Base-by-base conservation (phyloP, 2,888 invertebrate species). In the Cremastobaeus sp. region DNA sequence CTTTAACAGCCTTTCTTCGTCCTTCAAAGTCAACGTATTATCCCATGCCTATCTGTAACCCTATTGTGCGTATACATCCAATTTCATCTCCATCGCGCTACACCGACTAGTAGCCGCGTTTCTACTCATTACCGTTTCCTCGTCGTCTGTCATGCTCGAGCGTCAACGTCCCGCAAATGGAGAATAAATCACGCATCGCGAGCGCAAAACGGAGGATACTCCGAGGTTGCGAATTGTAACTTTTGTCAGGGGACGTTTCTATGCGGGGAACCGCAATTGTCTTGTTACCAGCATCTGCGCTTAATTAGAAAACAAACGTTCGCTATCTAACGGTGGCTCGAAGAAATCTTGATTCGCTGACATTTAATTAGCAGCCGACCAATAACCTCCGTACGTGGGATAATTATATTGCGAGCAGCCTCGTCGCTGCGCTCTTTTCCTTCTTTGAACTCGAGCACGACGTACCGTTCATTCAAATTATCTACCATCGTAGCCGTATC, bases 1-100 rank as follows among this genome's bases (percentile, higher is more conserved):
- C 72, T 72, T 72, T 72, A 72, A 71, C 76, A 73, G 69, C 73
- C 73, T 73, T 76, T 73, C 76, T 70, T 76, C 76, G 65, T 76
- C 69, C 76, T 71, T 75, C 75, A 75, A 71, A 71, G 66, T 75
- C 71, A 64, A 64, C 68, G 66, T 47, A 68, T 70, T 71, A 71
- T 66, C 59, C 62, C 47, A 17, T 37, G 17, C 32, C 71, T 71
- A 75, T 64, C 71, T 68, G 64, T 57, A 65, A 71, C 62, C 50
- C 68, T 69, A 74, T 72, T 72, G 71, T 72, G 54, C 60, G 68
- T 72, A 54, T 35, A 69, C 55, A 68, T 69, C 52, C 75, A 64
- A 72, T 41, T 60, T 48, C 64, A 45, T 65, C 69, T 37, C 52
- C 72, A 47, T 70, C 55, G 45, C 47, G 52, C 60, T 55, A 64